These are phyloP conservation scores for Sakesphorus luctuosus DNA, from an alignment of 2,113 vertebrate species.

Conservation along the genomic window DNA sequence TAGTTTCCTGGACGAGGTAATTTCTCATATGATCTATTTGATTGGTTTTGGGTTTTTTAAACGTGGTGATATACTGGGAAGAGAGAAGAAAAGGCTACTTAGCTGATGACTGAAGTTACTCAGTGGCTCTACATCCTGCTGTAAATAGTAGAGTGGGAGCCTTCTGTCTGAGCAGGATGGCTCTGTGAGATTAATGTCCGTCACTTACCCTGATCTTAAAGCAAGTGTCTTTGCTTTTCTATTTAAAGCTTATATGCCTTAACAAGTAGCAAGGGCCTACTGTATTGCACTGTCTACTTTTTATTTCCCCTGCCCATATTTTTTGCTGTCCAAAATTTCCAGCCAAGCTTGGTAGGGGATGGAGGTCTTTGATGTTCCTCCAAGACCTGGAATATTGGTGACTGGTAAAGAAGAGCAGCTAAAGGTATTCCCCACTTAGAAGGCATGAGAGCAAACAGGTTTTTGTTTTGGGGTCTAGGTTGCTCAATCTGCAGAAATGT, in stretches of 20 bases:
- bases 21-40: background rate
- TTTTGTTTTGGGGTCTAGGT: background rate
- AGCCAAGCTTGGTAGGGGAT: background rate
- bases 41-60: background rate
- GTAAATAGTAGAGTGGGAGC: background rate
- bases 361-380: background rate
- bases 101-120: background rate
- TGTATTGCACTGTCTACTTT: background rate
- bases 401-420: background rate
- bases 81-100: background rate
- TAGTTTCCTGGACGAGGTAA: constrained; percentile 94
- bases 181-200: background rate
- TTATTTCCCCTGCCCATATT: background rate
- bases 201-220: background rate
- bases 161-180: background rate
- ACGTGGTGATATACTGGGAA: fast-evolving
- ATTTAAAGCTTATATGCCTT: background rate
- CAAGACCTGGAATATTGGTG: background rate
- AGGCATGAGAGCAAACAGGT: background rate
- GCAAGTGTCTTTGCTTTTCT: background rate
- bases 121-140: background rate
- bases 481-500: background rate
- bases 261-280: background rate
- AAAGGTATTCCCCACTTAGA: background rate
- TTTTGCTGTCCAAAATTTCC: background rate